Base-by-base conservation (phyloP, 2,888 invertebrate species). In the Nomada fabriciana region DNA sequence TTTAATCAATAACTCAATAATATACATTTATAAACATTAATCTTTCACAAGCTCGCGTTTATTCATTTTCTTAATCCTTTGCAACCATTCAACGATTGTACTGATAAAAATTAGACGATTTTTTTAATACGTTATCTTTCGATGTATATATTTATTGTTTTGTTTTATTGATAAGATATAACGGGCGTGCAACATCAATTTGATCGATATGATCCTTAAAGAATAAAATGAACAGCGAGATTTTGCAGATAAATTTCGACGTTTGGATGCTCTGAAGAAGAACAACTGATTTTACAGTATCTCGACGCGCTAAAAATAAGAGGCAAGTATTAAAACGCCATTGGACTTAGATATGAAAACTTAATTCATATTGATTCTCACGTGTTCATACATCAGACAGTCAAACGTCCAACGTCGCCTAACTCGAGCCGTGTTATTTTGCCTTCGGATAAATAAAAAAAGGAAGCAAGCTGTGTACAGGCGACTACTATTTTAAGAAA, bases 331-430 rank as follows among this genome's bases (percentile, higher is more conserved):
- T 71, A 61, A 71, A 71, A 71, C 36, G 36, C 36, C 15, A 42
- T 52, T 61, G 52, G 61, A 61, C 61, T 52, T 52, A 3, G 23
- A 53, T 71, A 71, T 71, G 71, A 52, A 71, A 71, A 61, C 42
- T 61, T 71, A 52, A 63, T 71, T 71, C 52, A 23, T 71, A 71
- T 71, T 52, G 71, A 71, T 61, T 61, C 23, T 53, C 23, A 61
- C 52, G 42, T 53, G 71, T 53, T 71, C 23, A 71, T 71, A 25
- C 42, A 61, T 61, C 36, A 23, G 36, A 71, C 20, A 23, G 23
- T 47, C 47, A 60, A 70, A 59, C 36, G 60, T 50, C 25, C 20
- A 60, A 70, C 60, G 23, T 61, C 61, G 50, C 23, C 52, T 50
- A 50, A 70, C 20, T 7, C 60, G 36, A 0, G 2, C 50, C n/a